phyloP scores from a whole-genome alignment of 2,113 vertebrate species.

The Beaufortia kweichowensis region DNA sequence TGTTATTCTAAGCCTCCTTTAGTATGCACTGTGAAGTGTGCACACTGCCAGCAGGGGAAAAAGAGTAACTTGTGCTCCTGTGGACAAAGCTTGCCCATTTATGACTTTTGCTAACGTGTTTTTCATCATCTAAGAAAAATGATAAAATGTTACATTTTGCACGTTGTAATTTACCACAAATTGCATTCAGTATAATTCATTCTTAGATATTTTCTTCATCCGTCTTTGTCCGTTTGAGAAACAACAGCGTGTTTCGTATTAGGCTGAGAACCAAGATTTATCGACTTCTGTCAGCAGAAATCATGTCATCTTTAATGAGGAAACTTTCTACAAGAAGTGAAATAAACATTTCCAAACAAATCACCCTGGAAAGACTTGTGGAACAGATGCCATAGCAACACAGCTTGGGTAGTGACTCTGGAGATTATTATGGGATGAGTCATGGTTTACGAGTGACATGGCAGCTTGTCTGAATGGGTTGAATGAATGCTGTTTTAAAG shows the following conservation, averaged over 20 bases:
- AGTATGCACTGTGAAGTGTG: constrained; percentile 17
- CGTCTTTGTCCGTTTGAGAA: not conserved
- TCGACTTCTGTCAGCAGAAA: constrained; percentile 22
- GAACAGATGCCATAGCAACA: constrained; percentile 71
- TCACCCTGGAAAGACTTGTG: constrained; percentile 62
- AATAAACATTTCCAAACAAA: constrained; percentile 47
- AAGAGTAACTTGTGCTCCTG: constrained; percentile 32
- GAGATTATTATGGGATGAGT: constrained; percentile 75
- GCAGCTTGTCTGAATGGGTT: constrained; percentile 44
- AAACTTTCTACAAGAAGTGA: constrained; percentile 25
- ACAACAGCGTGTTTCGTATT: constrained; percentile 3
- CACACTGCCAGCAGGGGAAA: not conserved
- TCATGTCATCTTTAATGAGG: constrained; percentile 18
- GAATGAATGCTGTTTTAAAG: constrained; percentile 44
- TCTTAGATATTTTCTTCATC: not conserved
- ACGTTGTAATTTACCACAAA: no score
- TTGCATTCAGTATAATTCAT: no score
- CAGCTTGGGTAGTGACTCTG: constrained; percentile 66
- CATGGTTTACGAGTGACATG: constrained; percentile 54
- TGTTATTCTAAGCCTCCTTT: constrained; percentile 37
- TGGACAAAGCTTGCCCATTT: constrained; percentile 36
- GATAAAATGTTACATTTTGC: no score
- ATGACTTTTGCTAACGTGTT: not conserved
- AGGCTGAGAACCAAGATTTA: not conserved
- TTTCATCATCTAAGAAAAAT: not conserved